These are phyloP conservation scores for Phengaris arion DNA, from an alignment of 2,888 invertebrate species.

Conservation along the genomic window DNA sequence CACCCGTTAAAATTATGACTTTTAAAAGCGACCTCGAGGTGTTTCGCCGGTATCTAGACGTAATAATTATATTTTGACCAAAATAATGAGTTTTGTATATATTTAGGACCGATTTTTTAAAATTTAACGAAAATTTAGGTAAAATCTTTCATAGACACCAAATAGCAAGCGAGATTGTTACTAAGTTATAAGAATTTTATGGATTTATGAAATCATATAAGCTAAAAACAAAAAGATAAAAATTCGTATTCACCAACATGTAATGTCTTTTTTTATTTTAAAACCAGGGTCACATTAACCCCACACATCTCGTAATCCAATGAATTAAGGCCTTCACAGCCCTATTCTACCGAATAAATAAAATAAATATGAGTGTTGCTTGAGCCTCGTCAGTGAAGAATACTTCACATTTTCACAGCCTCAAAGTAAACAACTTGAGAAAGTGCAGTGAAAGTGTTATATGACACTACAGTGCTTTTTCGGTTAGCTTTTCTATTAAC, in stretches of 20 bases:
- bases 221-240: too few species aligned
- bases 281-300: neutral
- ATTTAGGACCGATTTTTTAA: too few species aligned
- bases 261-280: too few species aligned
- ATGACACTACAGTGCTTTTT: neutral
- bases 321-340: neutral
- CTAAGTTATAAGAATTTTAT: too few species aligned
- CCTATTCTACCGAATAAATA: neutral
- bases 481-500: slow-evolving; percentile 3
- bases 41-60: neutral
- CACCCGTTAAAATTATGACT: slow-evolving; percentile 58
- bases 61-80: neutral
- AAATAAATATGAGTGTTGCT: neutral
- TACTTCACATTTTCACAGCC: neutral
- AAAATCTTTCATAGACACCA: too few species aligned
- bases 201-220: too few species aligned
- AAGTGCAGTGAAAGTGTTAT: slow-evolving; percentile 4
- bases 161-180: too few species aligned
- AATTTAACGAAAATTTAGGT: too few species aligned
- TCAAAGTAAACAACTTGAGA: slow-evolving; percentile 3
- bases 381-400: slow-evolving; percentile 1
- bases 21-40: slow-evolving; percentile 33
- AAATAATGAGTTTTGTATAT: neutral
- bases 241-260: too few species aligned
- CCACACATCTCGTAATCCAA: neutral